Percentiles rank a stretch among this genome's conserved stretches.
Conservation (phyloP, 1,140 invertebrate species). For the Polypedilum pembai region DNA sequence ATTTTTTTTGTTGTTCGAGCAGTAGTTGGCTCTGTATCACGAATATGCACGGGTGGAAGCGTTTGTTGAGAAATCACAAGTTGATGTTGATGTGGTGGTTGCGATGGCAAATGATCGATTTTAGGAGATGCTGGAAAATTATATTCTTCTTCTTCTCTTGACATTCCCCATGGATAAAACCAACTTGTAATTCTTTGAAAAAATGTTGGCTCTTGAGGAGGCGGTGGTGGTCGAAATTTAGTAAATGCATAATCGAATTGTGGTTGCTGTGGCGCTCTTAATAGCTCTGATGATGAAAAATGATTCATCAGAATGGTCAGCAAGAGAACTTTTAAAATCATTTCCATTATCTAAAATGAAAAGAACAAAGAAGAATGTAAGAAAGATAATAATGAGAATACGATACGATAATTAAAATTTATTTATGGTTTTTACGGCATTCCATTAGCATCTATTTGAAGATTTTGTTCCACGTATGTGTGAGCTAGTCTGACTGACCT, state of each 20-base stretch:
- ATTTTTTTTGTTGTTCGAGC: not conserved
- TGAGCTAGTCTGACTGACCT: not conserved
- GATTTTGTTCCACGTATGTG: not conserved
- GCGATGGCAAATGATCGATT: not conserved
- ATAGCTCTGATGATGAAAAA: not conserved
- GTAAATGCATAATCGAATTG: not conserved
- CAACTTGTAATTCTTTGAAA: slow-evolving; percentile 23
- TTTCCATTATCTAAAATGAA: not conserved
- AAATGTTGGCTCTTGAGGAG: not conserved
- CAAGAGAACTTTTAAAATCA: not conserved
- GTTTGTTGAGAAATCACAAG: not conserved
- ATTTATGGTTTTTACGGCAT: slow-evolving; percentile 5
- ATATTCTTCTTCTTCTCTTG: not conserved
- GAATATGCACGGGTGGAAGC: not conserved
- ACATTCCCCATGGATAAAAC: not conserved
- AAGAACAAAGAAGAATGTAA: not conserved
- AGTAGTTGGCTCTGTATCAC: not conserved
- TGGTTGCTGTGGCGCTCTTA: not conserved
- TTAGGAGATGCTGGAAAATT: not conserved
- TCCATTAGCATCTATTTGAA: not conserved
- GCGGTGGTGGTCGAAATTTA: slow-evolving; percentile 2
- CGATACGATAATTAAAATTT: slow-evolving; percentile 1
- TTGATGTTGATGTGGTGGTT: not conserved
- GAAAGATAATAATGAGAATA: not conserved
- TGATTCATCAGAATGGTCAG: not conserved